Evolutionary conservation across 2,888 invertebrate genomes (phyloP).

Genomic region (Lissonota sp.): DNA sequence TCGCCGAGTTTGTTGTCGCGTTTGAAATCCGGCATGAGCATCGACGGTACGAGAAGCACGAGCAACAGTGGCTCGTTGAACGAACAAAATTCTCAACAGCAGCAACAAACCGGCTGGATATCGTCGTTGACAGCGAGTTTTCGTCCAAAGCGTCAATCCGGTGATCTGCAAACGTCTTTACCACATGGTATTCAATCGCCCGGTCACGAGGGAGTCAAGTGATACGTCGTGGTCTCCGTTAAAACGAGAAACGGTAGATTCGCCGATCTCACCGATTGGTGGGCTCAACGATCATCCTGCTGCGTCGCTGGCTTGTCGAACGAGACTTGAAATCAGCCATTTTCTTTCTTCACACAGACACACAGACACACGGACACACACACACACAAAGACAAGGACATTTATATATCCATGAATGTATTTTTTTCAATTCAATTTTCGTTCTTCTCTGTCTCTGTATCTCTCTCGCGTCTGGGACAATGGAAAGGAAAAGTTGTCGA

Average conservation of each 20-base stretch:
- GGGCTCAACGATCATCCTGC: conserved; percentile 77
- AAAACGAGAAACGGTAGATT: conserved; percentile 73
- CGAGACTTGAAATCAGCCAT: conserved; percentile 52
- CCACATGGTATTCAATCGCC: conserved; percentile 76
- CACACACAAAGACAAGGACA: too few relatives aligned
- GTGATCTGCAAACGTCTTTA: conserved; percentile 67
- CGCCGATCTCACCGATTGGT: conserved; percentile 75
- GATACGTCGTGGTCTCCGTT: conserved; percentile 75
- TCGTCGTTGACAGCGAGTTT: conserved; percentile 82
- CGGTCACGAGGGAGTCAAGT: conserved; percentile 80
- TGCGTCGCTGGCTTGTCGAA: conserved; percentile 72
- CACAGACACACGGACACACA: too few relatives aligned
- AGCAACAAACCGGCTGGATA: conserved; percentile 80
- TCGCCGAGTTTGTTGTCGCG: conserved; percentile 79
- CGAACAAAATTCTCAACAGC: conserved; percentile 74
- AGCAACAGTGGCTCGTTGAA: conserved; percentile 81
- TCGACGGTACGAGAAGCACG: conserved; percentile 78
- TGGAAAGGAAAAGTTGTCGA: conserved; percentile 1
- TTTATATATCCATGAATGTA: background rate
- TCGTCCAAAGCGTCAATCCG: conserved; percentile 77
- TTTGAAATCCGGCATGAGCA: conserved; percentile 81
- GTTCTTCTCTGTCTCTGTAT: background rate
- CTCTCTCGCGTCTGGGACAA: too few relatives aligned
- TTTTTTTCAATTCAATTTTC: background rate
- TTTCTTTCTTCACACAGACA: conserved; percentile 19